phyloP scores from a whole-genome alignment of 1,140 invertebrate genomes.

The Sycophaga agraensis region DNA sequence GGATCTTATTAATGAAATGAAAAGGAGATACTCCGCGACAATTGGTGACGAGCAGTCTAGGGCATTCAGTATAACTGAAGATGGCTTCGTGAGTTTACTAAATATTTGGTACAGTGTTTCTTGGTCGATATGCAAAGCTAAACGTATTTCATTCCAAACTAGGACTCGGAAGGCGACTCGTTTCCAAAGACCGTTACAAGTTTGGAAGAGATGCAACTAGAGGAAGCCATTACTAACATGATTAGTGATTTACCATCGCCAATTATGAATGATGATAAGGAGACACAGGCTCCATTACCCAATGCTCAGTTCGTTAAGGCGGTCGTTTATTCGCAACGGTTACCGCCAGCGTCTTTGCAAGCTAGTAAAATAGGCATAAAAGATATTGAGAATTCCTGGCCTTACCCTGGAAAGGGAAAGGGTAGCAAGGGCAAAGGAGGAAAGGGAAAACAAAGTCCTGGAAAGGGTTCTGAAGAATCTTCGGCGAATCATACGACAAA shows the following conservation, averaged over 20 bases:
- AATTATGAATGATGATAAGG: slow-evolving; percentile 35
- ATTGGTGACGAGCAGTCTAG: slow-evolving; percentile 32
- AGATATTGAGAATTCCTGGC: slow-evolving; percentile 32
- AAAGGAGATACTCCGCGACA: slow-evolving; percentile 66
- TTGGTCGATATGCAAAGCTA: not conserved
- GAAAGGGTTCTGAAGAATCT: not conserved
- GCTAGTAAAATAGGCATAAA: slow-evolving; percentile 44
- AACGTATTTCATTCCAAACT: not conserved
- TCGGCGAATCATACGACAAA: not conserved
- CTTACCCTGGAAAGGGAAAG: slow-evolving; percentile 2
- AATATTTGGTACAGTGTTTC: not conserved
- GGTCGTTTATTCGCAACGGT: slow-evolving; percentile 42
- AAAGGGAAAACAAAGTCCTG: not conserved
- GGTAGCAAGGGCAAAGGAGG: not conserved
- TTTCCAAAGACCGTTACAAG: too few species aligned
- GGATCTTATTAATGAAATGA: slow-evolving; percentile 70
- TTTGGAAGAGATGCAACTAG: slow-evolving; percentile 66
- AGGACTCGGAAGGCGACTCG: slow-evolving; percentile 31
- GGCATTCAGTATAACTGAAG: slow-evolving; percentile 31
- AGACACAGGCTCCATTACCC: slow-evolving; percentile 36
- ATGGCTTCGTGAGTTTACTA: slow-evolving; percentile 31
- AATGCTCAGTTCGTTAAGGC: slow-evolving; percentile 49
- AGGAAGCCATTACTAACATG: slow-evolving; percentile 68
- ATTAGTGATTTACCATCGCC: slow-evolving; percentile 65
- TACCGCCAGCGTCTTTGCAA: slow-evolving; percentile 46